Percentiles rank a stretch among this genome's conserved stretches.
These are phyloP conservation scores for Leptonema lineaticorne DNA, from an alignment of 1,140 invertebrate species.

Conservation along the genomic window DNA sequence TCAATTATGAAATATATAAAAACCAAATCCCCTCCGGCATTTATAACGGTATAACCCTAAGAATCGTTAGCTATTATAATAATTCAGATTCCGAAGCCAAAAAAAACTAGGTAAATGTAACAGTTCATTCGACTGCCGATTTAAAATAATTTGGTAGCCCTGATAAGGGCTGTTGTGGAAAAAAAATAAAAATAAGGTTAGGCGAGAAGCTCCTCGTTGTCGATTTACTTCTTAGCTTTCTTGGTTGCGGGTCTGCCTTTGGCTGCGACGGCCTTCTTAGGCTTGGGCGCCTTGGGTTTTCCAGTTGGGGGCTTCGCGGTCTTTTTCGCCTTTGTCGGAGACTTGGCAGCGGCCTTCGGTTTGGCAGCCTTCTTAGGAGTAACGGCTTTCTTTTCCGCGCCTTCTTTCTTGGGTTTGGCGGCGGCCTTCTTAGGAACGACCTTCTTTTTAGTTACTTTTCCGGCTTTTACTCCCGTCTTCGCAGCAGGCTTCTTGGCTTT, in stretches of 20 bases:
- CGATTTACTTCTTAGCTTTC: constrained; percentile 17
- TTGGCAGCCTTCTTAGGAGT: constrained; percentile 8
- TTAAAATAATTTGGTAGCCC: constrained; percentile 24
- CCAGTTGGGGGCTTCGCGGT: constrained; percentile 31
- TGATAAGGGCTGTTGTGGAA: constrained; percentile 33
- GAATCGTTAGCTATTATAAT: no score
- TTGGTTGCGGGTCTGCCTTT: constrained; percentile 25
- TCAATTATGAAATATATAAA: no score
- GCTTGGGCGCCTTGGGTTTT: constrained; percentile 38
- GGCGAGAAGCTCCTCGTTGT: background rate
- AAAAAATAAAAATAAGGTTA: background rate
- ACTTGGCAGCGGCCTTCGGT: constrained; percentile 13
- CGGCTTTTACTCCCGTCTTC: background rate
- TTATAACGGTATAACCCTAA: no score
- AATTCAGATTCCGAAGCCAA: no score
- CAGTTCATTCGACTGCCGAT: background rate
- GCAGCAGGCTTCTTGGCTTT: constrained; percentile 28
- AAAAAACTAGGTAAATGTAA: no score
- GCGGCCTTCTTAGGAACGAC: constrained; percentile 24
- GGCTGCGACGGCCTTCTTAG: constrained; percentile 34
- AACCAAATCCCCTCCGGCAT: no score
- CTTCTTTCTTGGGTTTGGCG: constrained; percentile 25
- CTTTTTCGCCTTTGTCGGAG: constrained; percentile 30
- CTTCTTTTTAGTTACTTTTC: constrained; percentile 11
- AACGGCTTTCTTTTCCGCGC: constrained; percentile 15